These are phyloP conservation scores for Chironomus tepperi DNA, from an alignment of 1,140 invertebrate genomes.

Conservation along the genomic window DNA sequence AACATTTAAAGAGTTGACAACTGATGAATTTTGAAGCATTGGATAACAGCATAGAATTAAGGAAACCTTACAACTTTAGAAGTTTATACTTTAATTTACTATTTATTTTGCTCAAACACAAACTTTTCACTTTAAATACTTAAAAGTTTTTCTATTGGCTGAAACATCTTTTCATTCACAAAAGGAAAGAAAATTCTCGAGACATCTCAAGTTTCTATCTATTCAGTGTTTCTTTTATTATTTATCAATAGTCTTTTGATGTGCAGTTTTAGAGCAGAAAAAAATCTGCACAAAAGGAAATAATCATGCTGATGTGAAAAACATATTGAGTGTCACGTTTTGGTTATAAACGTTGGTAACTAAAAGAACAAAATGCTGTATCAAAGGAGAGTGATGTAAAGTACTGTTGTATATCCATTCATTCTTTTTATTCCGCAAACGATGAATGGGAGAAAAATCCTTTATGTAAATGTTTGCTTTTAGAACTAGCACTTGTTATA, in stretches of 20 bases:
- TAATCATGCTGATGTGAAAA: not conserved
- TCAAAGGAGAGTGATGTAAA: not conserved
- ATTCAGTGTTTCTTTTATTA: not conserved
- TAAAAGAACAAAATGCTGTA: not conserved
- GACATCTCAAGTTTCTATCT: not conserved
- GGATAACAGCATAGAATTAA: not conserved
- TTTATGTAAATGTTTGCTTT: not conserved
- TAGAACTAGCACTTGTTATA: not conserved
- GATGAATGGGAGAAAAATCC: not conserved
- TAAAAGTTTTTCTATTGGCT: not conserved
- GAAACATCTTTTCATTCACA: no score
- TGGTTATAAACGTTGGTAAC: not conserved
- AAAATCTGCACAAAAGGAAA: not conserved
- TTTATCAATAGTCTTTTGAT: not conserved
- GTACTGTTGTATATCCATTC: not conserved
- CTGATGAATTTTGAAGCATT: no score
- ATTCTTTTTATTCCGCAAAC: not conserved
- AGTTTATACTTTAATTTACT: not conserved
- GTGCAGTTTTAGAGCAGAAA: not conserved
- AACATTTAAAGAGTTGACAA: no score
- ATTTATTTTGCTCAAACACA: not conserved
- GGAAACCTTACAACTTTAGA: not conserved
- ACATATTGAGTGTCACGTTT: not conserved
- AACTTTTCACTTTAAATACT: not conserved
- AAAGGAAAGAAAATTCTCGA: not conserved